Conservation (phyloP, 2,797 vertebrate species). For the Enteromius unitaeniatus region DNA sequence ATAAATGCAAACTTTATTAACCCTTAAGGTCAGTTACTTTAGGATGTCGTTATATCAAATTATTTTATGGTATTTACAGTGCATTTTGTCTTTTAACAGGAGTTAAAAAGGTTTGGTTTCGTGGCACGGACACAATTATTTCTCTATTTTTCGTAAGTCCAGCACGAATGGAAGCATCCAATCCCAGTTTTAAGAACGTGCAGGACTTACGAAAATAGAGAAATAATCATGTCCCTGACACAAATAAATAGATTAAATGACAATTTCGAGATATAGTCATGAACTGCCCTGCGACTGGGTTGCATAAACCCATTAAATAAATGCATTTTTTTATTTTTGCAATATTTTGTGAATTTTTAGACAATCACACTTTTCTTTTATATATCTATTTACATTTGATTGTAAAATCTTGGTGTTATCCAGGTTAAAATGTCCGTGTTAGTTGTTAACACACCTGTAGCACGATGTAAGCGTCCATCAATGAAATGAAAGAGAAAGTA, state of each 20-base stretch:
- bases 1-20: not conserved
- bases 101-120: not conserved
- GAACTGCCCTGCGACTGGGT: too few species aligned
- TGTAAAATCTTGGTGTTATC: not conserved
- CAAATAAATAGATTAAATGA: too few species aligned
- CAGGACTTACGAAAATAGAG: too few species aligned
- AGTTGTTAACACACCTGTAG: not conserved
- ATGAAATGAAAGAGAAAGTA: constrained; percentile 42
- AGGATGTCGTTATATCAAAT: not conserved
- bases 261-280: too few species aligned
- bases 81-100: too few species aligned
- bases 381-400: not conserved
- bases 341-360: too few species aligned
- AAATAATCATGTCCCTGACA: too few species aligned
- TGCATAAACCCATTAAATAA: too few species aligned
- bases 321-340: not conserved
- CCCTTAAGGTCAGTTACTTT: not conserved
- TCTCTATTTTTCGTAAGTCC: too few species aligned
- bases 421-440: not conserved
- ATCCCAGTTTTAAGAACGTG: too few species aligned
- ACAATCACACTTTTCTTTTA: not conserved
- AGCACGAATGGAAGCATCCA: too few species aligned
- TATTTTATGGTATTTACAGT: not conserved
- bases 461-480: not conserved
- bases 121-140: too few species aligned